Evolutionary conservation across 2,888 invertebrate species (phyloP), one percentile per base, ranked within the genome.

Genomic region (Yponomeuta plumbellus): DNA sequence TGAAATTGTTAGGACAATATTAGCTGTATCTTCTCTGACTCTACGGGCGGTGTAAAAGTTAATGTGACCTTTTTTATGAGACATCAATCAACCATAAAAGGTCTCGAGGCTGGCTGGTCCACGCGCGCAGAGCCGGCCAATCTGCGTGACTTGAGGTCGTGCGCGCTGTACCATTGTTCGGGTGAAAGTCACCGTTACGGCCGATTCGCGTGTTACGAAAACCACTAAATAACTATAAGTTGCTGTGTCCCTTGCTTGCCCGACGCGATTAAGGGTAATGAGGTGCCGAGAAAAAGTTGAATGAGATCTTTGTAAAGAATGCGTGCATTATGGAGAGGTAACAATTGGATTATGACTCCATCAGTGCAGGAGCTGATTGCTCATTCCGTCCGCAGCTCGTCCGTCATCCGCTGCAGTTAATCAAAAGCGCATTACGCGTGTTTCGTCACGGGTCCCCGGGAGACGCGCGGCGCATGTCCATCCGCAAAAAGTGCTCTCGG

Each of bases 341-440:
- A 11, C 58, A 66, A 66, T 66, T 66, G 65, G 65, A 66, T 66
- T 58, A 59, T 66, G 65, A 58, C 65, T 66, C 26, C 59, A 59
- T 66, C 26, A 64, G 21, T 61, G 63, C 11, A 39, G 65, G 23
- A 34, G 61, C 20, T 79, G 79, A 81, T 80, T 79, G 76, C 73
- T 73, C 74, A 71, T 72, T 72, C 74, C 74, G 75, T 75, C 21
- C 44, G 23, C 62, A 26, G 23, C 52, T 23, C 11, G 52, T 69
- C 71, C 70, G 74, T 76, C 74, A 71, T 77, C 74, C 75, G 74
- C 72, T 72, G 76, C 72, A 81, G 83, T 84, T 85, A 84, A 90
- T 90, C 88, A 87, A 86, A 89, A 87, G 84, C 87, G 83, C 85
- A 89, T 90, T 88, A 71, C 80, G 76, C 79, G 79, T 78, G 73